Evolutionary conservation across 2,113 vertebrate species (phyloP).

Genomic region (Dromaius novaehollandiae): DNA sequence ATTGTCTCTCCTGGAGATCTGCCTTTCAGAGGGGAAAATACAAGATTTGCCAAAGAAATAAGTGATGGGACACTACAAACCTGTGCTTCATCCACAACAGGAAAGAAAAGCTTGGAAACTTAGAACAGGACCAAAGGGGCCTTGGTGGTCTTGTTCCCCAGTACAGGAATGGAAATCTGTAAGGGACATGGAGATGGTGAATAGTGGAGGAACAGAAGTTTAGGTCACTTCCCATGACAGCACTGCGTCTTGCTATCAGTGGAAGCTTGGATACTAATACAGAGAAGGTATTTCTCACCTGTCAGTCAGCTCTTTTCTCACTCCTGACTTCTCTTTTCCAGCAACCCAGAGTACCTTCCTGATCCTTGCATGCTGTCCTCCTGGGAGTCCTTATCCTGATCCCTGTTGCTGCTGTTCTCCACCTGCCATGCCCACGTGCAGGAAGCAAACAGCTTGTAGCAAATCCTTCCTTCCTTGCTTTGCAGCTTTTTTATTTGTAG

Average conservation of each 20-base stretch:
- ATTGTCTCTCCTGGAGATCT: not conserved
- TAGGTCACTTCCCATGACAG: not conserved
- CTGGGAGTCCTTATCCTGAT: not conserved
- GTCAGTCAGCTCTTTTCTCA: not conserved
- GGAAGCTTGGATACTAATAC: not conserved
- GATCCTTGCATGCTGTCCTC: not conserved
- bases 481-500: not conserved
- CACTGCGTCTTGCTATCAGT: not conserved
- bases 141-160: not conserved
- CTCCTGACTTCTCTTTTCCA: not conserved
- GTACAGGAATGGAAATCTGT: not conserved
- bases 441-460: rapidly evolving
- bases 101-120: not conserved
- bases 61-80: not conserved
- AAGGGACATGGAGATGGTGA: not conserved
- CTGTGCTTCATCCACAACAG: not conserved
- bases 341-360: not conserved
- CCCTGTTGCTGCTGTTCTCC: not conserved
- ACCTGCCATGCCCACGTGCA: not conserved
- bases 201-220: not conserved
- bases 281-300: not conserved
- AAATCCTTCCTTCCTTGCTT: not conserved
- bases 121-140: not conserved
- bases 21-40: not conserved
- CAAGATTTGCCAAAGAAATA: not conserved